phyloP scores from a whole-genome alignment of 2,888 invertebrate species.

The Strigamia transsilvanica region DNA sequence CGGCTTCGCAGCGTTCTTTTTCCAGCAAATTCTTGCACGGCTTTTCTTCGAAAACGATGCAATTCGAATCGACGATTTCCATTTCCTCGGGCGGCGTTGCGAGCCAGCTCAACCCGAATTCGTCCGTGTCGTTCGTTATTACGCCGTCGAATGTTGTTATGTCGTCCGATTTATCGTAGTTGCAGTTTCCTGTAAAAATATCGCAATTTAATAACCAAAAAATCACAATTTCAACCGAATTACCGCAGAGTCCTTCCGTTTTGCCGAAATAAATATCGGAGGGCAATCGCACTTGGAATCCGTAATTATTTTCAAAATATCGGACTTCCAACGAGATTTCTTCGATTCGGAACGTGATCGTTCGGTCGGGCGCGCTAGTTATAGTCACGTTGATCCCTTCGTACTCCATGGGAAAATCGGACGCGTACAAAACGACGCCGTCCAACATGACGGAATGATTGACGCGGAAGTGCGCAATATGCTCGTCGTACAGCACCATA shows the following conservation, averaged over 20 bases:
- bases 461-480: constrained; percentile 67
- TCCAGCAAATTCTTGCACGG: not conserved
- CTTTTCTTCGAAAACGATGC: constrained; percentile 50
- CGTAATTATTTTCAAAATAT: constrained; percentile 65
- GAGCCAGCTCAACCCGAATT: constrained; percentile 71
- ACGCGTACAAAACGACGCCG: constrained; percentile 62
- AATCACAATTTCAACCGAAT: constrained; percentile 63
- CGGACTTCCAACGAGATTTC: constrained; percentile 77
- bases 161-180: constrained; percentile 63
- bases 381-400: constrained; percentile 72
- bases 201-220: too few relatives aligned
- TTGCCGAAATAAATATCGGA: constrained; percentile 76
- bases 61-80: constrained; percentile 54
- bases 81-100: constrained; percentile 56
- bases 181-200: constrained; percentile 62
- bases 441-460: constrained; percentile 64
- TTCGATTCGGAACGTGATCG: constrained; percentile 72
- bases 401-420: constrained; percentile 69
- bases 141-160: constrained; percentile 60
- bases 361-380: constrained; percentile 70
- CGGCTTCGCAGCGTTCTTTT: constrained; percentile 67
- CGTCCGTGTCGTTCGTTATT: constrained; percentile 68
- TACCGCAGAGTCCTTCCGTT: constrained; percentile 83
- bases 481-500: constrained; percentile 73
- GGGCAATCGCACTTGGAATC: constrained; percentile 71